Base-by-base conservation (phyloP, 2,888 invertebrate genomes). In the Eilema depressum region DNA sequence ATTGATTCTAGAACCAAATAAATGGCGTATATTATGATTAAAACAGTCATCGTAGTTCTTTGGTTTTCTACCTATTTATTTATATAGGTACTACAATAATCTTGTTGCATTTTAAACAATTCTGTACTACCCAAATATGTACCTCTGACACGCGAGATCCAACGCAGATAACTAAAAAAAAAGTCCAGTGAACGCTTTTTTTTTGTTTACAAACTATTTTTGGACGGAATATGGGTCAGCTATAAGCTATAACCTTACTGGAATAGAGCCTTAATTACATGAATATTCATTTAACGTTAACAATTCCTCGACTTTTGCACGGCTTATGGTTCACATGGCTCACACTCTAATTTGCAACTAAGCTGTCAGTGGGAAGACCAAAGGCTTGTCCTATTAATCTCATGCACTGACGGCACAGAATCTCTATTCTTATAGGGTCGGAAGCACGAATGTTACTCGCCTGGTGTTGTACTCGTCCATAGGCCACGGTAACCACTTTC, bases 121-220 rank as follows among this genome's bases (percentile, higher is more conserved):
- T 30, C 23, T 10, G 26, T 47, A 61, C 28, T 47, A 28, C 59
- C 64, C 28, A 26, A 63, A n/a, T 28, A 63, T 28, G 30, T 33
- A 37, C 20, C n/a, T 47, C 47, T 28, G 67, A 28, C 67, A 67
- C 67, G 67, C 67, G 61, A 67, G 67, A 61, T 61, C 33, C n/a
- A 30, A 53, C 28, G 47, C 20, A 47, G 67, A 67, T 67, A 67
- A 47, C 28, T 20, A 17, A 7, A 47, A 20, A 47, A 20, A 7
- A 47, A 7, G 20, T 7, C 7, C 47, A 20, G 7, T 17, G 0
- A 41, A 41, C 20, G 47, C 20, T 2, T 47, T 47, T 20, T 2
- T 28, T 41, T n/a, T n/a, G n/a, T 53, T 53, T 53, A 53, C 53
- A 53, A 47, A n/a, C 53, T 53, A 53, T 53, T 53, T 53, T 53